These are phyloP conservation scores for Drosophila falleni DNA, from an alignment of 2,888 invertebrate species.

Conservation along the genomic window DNA sequence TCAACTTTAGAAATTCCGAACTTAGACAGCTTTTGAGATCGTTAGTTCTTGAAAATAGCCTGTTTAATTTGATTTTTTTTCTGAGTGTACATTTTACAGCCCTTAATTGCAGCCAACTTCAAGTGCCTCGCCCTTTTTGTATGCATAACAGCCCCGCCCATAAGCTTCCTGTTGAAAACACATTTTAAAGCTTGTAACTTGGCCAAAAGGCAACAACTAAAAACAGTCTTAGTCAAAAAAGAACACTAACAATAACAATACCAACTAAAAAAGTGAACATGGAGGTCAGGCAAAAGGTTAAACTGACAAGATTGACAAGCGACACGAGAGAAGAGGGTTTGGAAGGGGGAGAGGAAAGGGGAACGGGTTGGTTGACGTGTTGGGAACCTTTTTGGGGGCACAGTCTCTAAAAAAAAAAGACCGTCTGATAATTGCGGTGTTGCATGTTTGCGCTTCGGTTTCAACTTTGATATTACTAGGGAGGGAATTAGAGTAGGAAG, in stretches of 20 bases:
- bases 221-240: slow-evolving; percentile 27
- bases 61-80: too few relatives aligned
- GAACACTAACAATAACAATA: slow-evolving; percentile 35
- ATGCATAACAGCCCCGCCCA: slow-evolving; percentile 43
- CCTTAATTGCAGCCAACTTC: slow-evolving; percentile 19
- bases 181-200: slow-evolving; percentile 7
- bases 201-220: slow-evolving; percentile 19
- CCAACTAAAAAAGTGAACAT: slow-evolving; percentile 53
- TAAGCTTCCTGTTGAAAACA: slow-evolving; percentile 29
- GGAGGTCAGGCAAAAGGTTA: slow-evolving; percentile 77
- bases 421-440: slow-evolving; percentile 69
- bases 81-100: slow-evolving; percentile 14
- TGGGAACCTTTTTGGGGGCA: slow-evolving; percentile 54
- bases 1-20: too few relatives aligned
- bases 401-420: neutral
- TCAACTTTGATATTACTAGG: slow-evolving; percentile 72
- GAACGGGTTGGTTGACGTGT: slow-evolving; percentile 22
- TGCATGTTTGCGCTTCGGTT: slow-evolving; percentile 66
- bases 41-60: too few relatives aligned
- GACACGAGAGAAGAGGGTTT: slow-evolving; percentile 35
- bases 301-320: slow-evolving; percentile 78
- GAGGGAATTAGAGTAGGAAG: neutral
- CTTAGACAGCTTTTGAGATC: too few relatives aligned
- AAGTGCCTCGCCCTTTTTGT: slow-evolving; percentile 11
- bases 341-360: neutral